Evolutionary conservation across 2,113 vertebrate species (phyloP), one percentile per base, ranked within the genome.

Genomic region (Tachuris rubrigastra): DNA sequence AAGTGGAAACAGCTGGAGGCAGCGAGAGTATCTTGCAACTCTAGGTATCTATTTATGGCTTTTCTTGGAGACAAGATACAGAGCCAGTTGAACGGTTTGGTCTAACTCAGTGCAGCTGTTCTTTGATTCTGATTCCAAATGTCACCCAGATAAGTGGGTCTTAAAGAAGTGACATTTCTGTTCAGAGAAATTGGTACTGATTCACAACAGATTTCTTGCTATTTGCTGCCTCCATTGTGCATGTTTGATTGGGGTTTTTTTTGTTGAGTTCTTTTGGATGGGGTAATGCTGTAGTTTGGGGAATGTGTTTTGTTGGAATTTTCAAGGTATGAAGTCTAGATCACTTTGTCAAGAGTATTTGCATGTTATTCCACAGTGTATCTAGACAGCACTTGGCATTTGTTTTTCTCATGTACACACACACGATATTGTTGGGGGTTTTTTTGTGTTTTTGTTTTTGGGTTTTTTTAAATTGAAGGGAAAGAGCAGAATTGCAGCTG

Each of bases 301-400:
- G 15, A 46, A 33, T 35, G 6, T 49, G 7, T 39, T 67, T 66
- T 53, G 17, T 41, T 93, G 30, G 24, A 69, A 27, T 19, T 82
- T 81, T 10, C 37, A 53, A 60, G 4, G 35, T 8, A 71, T 56
- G 14, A 85, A 65, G 10, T 71, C 22, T 33, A 39, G 18, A 42
- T 87, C 10, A n/a, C 20, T 82, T 75, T 78, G 6, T 66, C 25
- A 37, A 4, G 39, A 52, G 7, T 35, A 47, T 66, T 92, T 90
- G 7, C 39, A 47, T 0, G 0, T 15, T 3, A 66, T 39, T 71
- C 16, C 80, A 10, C 19, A 27, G 20, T 33, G 0, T 46, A 27
- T 33, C 27, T 75, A 44, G 33, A 25, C 49, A 62, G 3, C 1
- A 2, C 22, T 69, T 37, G 66, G 23, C 0, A 0, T 47, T 63